These are phyloP conservation scores for Gymnodraco acuticeps DNA, from an alignment of 2,797 vertebrate genomes.

Conservation along the genomic window DNA sequence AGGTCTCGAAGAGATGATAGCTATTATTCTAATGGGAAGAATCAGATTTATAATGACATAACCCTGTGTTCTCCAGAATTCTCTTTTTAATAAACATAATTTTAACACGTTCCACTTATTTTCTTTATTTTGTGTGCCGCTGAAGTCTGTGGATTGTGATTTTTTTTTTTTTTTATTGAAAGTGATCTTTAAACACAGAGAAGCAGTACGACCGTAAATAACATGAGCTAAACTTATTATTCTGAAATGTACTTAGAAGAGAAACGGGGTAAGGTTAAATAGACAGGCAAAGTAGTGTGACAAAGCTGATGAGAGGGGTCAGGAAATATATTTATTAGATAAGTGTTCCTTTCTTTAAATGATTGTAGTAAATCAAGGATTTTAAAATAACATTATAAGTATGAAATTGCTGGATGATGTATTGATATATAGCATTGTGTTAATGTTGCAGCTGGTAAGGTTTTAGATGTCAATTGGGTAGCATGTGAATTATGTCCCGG, in stretches of 20 bases:
- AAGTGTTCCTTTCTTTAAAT: neutral
- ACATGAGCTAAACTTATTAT: slow-evolving; percentile 7
- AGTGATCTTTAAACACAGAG: neutral
- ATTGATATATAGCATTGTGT: too few relatives aligned
- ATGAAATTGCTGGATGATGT: too few relatives aligned
- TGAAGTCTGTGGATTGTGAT: slow-evolving; percentile 5
- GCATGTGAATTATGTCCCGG: too few relatives aligned
- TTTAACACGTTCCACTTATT: slow-evolving; percentile 57
- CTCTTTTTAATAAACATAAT: slow-evolving; percentile 76
- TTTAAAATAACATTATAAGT: too few relatives aligned
- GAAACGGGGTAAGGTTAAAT: neutral
- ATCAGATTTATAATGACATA: slow-evolving; percentile 26
- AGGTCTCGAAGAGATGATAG: slow-evolving; percentile 52
- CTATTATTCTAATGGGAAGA: slow-evolving; percentile 42
- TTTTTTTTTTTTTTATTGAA: slow-evolving; percentile 10
- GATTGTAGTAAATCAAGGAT: neutral
- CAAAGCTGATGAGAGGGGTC: neutral
- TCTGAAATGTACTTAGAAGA: neutral
- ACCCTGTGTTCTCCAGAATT: slow-evolving; percentile 60
- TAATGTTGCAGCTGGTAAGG: too few relatives aligned
- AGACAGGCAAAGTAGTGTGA: neutral
- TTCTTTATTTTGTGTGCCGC: slow-evolving; percentile 29
- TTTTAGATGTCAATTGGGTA: too few relatives aligned
- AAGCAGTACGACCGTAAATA: neutral
- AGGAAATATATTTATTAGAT: neutral